Percentiles rank a stretch among this genome's conserved stretches.
Evolutionary conservation across 1,140 invertebrate species (phyloP).

Genomic region (Rhizoglyphus robini): DNA sequence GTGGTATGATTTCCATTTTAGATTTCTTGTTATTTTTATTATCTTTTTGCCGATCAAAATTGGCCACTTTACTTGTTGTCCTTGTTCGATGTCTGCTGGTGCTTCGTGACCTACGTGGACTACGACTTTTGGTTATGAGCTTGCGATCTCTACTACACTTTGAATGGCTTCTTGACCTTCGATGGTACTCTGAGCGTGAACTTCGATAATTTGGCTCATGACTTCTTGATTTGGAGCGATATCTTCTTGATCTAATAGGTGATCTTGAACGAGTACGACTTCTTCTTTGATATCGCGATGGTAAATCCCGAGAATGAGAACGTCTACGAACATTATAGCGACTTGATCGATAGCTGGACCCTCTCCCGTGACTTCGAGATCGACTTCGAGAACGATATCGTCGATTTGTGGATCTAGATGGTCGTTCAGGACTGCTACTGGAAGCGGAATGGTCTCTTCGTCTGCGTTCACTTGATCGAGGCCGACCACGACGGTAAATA

Average conservation of each 20-base stretch:
- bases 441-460: neutral
- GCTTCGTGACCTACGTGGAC: slow-evolving; percentile 19
- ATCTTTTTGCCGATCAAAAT: too few relatives aligned
- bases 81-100: slow-evolving; percentile 9
- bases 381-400: neutral
- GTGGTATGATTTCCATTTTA: slow-evolving; percentile 24
- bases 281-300: neutral
- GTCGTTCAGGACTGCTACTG: neutral
- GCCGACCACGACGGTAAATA: neutral
- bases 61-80: too few relatives aligned
- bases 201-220: neutral
- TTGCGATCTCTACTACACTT: neutral
- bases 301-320: neutral
- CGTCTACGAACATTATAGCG: neutral
- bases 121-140: neutral
- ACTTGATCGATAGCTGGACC: neutral
- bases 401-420: neutral
- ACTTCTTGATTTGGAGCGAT: too few relatives aligned
- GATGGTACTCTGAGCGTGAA: neutral
- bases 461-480: neutral
- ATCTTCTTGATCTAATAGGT: neutral
- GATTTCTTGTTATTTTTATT: too few relatives aligned
- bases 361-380: slow-evolving; percentile 4
- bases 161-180: slow-evolving; percentile 4
- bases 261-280: neutral